phyloP scores from a whole-genome alignment of 1,140 invertebrate species.

The Rhopalosiphum padi region DNA sequence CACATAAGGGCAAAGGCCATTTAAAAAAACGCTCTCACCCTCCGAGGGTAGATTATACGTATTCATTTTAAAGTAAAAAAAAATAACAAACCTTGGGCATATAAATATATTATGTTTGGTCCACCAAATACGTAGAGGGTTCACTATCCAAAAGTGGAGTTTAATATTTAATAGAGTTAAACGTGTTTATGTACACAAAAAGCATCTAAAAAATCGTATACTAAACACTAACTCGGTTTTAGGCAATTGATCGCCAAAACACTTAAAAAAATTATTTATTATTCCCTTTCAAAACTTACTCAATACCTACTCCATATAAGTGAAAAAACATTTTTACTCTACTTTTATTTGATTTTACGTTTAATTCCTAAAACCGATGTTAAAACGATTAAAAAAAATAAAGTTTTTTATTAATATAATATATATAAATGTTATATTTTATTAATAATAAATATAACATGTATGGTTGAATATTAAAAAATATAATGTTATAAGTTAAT shows the following conservation, averaged over 20 bases:
- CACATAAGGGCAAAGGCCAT: slow-evolving; percentile 50
- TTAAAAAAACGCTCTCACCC: slow-evolving; percentile 51
- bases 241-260: slow-evolving; percentile 31
- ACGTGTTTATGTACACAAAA: slow-evolving; percentile 41
- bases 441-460: not conserved
- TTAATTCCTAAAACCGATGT: not conserved
- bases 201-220: slow-evolving; percentile 6
- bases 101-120: slow-evolving; percentile 55
- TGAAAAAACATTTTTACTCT: not conserved
- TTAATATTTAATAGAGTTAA: slow-evolving; percentile 56
- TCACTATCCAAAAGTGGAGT: slow-evolving; percentile 55
- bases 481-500: not conserved
- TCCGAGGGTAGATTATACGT: slow-evolving; percentile 51
- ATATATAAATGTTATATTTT: not conserved
- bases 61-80: slow-evolving; percentile 58
- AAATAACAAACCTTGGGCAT: slow-evolving; percentile 15
- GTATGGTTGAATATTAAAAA: not conserved
- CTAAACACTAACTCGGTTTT: slow-evolving; percentile 12
- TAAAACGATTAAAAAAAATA: not conserved
- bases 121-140: slow-evolving; percentile 39
- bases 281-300: not conserved
- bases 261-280: slow-evolving; percentile 43
- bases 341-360: not conserved
- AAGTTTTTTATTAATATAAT: not conserved
- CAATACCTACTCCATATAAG: not conserved